Conservation (phyloP, 2,888 invertebrate species). For the Agelastica alni region DNA sequence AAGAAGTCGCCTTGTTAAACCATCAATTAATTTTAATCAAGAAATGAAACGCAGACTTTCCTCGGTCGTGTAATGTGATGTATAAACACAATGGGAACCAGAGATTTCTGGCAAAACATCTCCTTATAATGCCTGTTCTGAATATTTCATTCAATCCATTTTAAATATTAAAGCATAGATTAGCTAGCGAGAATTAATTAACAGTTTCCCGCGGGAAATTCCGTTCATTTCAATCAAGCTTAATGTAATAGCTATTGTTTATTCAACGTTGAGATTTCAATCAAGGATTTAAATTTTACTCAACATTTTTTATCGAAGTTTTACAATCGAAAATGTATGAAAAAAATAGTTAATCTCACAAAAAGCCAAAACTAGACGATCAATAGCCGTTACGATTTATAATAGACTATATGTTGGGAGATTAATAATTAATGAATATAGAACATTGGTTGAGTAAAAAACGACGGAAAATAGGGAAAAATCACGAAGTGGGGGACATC, state of each 20-base stretch:
- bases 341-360: too few relatives aligned
- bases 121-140: constrained; percentile 17
- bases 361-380: too few relatives aligned
- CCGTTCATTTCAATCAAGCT: constrained; percentile 22
- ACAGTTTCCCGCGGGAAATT: constrained; percentile 22
- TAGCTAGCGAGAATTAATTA: constrained; percentile 17
- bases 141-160: constrained; percentile 19
- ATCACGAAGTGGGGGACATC: too few relatives aligned
- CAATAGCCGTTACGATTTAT: too few relatives aligned
- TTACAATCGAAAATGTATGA: too few relatives aligned
- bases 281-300: too few relatives aligned
- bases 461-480: too few relatives aligned
- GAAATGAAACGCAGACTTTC: background rate
- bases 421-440: too few relatives aligned
- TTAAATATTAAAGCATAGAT: constrained; percentile 16
- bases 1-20: background rate
- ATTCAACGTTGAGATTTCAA: constrained; percentile 20
- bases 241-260: constrained; percentile 22
- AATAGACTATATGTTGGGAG: too few relatives aligned
- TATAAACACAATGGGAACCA: constrained; percentile 16
- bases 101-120: constrained; percentile 10
- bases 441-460: too few relatives aligned
- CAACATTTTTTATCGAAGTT: too few relatives aligned
- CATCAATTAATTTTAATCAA: constrained; percentile 4
- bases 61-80: constrained; percentile 2